These are phyloP conservation scores for Drosophila mayri DNA, from an alignment of 1,140 invertebrate species.

Conservation along the genomic window DNA sequence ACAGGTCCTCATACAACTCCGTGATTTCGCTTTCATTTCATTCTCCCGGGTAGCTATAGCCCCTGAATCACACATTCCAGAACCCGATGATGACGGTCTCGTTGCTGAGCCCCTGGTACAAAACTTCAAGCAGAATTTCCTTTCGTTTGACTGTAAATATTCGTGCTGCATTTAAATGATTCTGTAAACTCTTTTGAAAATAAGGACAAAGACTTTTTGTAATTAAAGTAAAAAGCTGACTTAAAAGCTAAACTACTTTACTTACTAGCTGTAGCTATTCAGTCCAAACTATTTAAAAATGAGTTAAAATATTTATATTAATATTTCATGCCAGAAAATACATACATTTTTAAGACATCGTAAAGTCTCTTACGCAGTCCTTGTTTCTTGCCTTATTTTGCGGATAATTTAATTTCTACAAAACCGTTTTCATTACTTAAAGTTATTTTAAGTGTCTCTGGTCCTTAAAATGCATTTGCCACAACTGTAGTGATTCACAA, in stretches of 20 bases:
- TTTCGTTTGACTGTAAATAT: slow-evolving; percentile 71
- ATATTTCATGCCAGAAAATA: too few relatives aligned
- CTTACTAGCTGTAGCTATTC: not conserved
- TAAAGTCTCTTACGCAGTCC: too few relatives aligned
- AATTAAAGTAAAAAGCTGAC: not conserved
- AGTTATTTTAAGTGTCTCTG: too few relatives aligned
- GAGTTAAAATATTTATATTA: not conserved
- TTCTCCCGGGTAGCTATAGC: slow-evolving; percentile 4
- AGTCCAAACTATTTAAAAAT: not conserved
- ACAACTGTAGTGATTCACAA: too few relatives aligned
- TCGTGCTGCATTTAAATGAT: slow-evolving; percentile 5
- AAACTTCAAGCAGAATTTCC: slow-evolving; percentile 80
- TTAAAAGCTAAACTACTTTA: not conserved
- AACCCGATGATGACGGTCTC: slow-evolving; percentile 32
- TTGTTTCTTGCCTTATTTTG: too few relatives aligned
- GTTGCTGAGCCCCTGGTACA: slow-evolving; percentile 68
- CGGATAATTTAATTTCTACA: too few relatives aligned
- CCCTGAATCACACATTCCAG: slow-evolving; percentile 37
- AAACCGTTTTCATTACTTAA: too few relatives aligned
- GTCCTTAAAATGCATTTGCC: too few relatives aligned
- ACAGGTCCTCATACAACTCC: slow-evolving; percentile 14
- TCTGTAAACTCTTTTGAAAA: not conserved
- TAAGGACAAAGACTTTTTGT: not conserved
- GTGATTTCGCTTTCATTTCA: slow-evolving; percentile 62
- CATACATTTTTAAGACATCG: too few relatives aligned